Evolutionary conservation across 1,140 invertebrate species (phyloP), one percentile per base, ranked within the genome.

Genomic region (Ceratina australensis): DNA sequence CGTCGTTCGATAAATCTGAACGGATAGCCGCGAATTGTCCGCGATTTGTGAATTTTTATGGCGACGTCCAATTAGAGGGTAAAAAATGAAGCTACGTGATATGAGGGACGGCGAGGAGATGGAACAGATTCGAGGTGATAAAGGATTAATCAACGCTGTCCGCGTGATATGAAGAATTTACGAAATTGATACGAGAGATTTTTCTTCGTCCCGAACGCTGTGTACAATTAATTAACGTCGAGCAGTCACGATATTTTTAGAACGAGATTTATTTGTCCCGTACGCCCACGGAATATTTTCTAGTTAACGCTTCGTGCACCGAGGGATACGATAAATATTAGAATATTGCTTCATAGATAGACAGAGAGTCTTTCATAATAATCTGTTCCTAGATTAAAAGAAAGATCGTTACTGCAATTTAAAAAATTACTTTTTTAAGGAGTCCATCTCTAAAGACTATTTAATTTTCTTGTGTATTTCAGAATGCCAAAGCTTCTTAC

Each of bases 401-500:
- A 42, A 42, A 10, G 33, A 42, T 42, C 10, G 33, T 42, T 42
- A 10, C 33, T 10, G 33, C 33, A 42, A 42, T 42, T 42, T 3
- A 42, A 42, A 42, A 42, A 42, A 42, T 42, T 42, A 42, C 7
- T 42, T 42, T 42, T 7, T 10, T 10, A n/a, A n/a, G n/a, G n/a
- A n/a, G n/a, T n/a, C n/a, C n/a, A n/a, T n/a, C n/a, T n/a, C n/a
- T n/a, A n/a, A n/a, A n/a, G n/a, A n/a, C n/a, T n/a, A n/a, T n/a
- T n/a, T n/a, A n/a, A n/a, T n/a, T n/a, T n/a, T 42, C 33, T 42
- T 42, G 33, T 42, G 5, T 42, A 10, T 15, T n/a, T 75, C 93
- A 99, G 98, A 99, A 99, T 88, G 97, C 98, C 0, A 95, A 96
- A 92, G 98, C 98, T 2, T 99, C 98, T 84, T 99, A 98, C 91